Percentiles rank a stretch among this genome's conserved stretches.
Conservation (phyloP, 2,888 invertebrate species). For the Dynastes tityus region DNA sequence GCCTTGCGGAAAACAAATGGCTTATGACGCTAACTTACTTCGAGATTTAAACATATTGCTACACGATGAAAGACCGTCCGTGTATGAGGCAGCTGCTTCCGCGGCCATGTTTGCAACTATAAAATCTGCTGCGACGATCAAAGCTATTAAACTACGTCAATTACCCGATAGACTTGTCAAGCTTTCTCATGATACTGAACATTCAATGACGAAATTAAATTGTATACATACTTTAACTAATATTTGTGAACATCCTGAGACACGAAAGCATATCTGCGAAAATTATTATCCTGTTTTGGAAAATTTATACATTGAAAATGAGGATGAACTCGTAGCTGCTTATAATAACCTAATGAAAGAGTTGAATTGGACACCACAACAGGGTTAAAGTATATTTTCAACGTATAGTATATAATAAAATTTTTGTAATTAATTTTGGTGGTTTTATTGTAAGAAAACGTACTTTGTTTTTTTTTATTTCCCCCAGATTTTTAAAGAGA, state of each 20-base stretch:
- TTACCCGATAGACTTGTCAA: slow-evolving; percentile 62
- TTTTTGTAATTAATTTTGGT: too few species aligned
- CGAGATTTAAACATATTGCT: slow-evolving; percentile 62
- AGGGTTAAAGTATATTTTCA: slow-evolving; percentile 15
- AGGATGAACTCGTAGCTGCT: slow-evolving; percentile 56
- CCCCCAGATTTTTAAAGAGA: too few species aligned
- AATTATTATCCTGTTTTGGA: slow-evolving; percentile 58
- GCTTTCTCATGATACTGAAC: slow-evolving; percentile 54
- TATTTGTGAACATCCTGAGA: slow-evolving; percentile 63
- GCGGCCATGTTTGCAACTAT: slow-evolving; percentile 67
- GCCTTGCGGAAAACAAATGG: slow-evolving; percentile 65
- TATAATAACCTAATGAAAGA: slow-evolving; percentile 60
- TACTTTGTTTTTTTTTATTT: too few species aligned
- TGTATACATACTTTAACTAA: slow-evolving; percentile 61
- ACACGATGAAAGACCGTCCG: slow-evolving; percentile 63
- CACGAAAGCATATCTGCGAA: slow-evolving; percentile 57
- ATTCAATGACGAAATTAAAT: slow-evolving; percentile 54
- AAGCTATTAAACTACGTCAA: slow-evolving; percentile 60
- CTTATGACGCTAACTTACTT: slow-evolving; percentile 65
- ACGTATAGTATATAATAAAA: too few species aligned
- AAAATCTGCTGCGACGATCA: slow-evolving; percentile 63
- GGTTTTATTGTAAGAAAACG: too few species aligned
- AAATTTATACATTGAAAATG: slow-evolving; percentile 55
- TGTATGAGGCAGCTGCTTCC: slow-evolving; percentile 64
- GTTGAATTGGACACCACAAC: slow-evolving; percentile 59